Evolutionary conservation across 1,140 invertebrate genomes (phyloP).

Genomic region (Melipona quadrifasciata): DNA sequence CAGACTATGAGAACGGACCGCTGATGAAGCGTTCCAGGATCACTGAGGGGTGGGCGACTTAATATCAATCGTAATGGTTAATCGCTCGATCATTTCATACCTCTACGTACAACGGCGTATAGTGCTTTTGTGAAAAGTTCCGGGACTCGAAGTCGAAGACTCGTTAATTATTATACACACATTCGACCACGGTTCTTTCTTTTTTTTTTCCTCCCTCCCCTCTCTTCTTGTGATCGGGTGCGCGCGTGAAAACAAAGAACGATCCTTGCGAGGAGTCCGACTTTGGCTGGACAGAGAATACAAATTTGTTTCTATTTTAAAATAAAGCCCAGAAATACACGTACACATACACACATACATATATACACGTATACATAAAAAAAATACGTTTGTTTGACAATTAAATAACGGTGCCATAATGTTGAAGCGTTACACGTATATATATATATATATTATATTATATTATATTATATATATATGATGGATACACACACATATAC

Average conservation of each 20-base stretch:
- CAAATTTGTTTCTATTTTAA: conserved; percentile 73
- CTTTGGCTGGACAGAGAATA: conserved; percentile 27
- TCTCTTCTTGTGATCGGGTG: conserved; percentile 12
- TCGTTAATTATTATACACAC: conserved; percentile 21
- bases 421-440: conserved; percentile 78
- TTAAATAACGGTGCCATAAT: conserved; percentile 78
- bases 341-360: background rate
- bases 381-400: conserved; percentile 69
- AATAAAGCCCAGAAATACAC: conserved; percentile 24
- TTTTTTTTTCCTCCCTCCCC: background rate
- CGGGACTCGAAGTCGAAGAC: conserved; percentile 42
- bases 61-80: conserved; percentile 77
- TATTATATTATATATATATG: conserved; percentile 70
- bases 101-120: conserved; percentile 72
- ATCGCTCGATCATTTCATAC: conserved; percentile 64
- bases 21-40: conserved; percentile 91
- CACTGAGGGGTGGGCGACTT: conserved; percentile 93
- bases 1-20: conserved; percentile 91
- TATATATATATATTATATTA: conserved; percentile 71
- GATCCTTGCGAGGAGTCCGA: background rate
- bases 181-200: conserved; percentile 8
- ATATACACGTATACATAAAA: background rate
- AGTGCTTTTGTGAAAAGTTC: conserved; percentile 60
- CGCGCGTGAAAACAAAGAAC: conserved; percentile 1
- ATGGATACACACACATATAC: conserved; percentile 70